A percentile compares a stretch with the other conserved stretches of the same genome.
These are phyloP conservation scores for Dendrolimus houi DNA, from an alignment of 2,888 invertebrate genomes.

Conservation along the genomic window DNA sequence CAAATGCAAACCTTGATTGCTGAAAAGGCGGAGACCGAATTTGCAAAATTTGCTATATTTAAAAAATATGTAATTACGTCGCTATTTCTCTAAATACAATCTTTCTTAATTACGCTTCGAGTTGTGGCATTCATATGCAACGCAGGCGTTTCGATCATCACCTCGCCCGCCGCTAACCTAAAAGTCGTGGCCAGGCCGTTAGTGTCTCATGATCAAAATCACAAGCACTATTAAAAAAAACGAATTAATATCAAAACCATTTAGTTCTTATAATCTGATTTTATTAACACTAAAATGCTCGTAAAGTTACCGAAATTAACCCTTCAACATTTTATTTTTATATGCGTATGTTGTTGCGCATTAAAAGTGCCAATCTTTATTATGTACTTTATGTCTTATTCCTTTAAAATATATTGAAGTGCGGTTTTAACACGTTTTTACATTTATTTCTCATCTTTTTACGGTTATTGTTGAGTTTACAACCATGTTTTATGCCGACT, in stretches of 20 bases:
- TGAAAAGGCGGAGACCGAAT: too few species aligned
- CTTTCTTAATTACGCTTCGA: too few species aligned
- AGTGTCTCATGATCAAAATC: neutral
- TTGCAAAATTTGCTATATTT: too few species aligned
- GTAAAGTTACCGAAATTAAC: neutral
- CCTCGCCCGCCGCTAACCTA: too few species aligned
- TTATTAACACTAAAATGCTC: constrained; percentile 1
- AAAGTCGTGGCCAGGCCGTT: too few species aligned
- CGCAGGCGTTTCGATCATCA: too few species aligned
- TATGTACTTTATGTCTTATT: neutral
- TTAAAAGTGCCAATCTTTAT: neutral
- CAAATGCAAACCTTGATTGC: too few species aligned
- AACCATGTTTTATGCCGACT: neutral
- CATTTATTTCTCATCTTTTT: neutral
- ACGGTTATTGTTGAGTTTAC: neutral
- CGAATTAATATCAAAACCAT: neutral
- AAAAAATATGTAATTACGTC: too few species aligned
- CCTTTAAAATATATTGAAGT: neutral
- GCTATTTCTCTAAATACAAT: too few species aligned
- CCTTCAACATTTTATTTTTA: neutral
- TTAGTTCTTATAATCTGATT: neutral
- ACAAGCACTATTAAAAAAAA: neutral
- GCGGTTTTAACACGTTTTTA: neutral
- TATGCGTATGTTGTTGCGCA: neutral
- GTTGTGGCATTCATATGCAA: too few species aligned